A percentile compares a stretch with the other conserved stretches of the same genome.
These are phyloP conservation scores for Oreochromis grahami DNA, from an alignment of 2,797 vertebrate genomes.

Conservation along the genomic window DNA sequence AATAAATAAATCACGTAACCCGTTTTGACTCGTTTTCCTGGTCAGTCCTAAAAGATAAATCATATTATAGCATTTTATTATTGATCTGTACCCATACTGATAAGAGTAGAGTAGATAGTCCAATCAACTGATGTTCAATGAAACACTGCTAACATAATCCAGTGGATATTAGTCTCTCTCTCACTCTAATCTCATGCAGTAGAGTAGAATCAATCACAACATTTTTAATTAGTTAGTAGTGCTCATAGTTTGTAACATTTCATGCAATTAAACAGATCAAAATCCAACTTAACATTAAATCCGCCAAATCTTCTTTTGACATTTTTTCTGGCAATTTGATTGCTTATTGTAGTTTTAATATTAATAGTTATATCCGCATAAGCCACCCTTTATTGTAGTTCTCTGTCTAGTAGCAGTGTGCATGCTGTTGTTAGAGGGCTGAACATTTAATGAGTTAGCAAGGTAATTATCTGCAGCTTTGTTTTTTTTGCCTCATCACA, in stretches of 20 bases:
- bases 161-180: constrained; percentile 39
- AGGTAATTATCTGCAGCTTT: neutral
- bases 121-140: constrained; percentile 42
- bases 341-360: neutral
- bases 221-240: neutral
- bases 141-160: constrained; percentile 59
- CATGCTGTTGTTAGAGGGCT: neutral
- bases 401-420: neutral
- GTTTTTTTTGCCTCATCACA: neutral
- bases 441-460: neutral
- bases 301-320: neutral
- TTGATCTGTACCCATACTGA: neutral
- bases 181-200: constrained; percentile 52
- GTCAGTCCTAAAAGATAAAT: neutral
- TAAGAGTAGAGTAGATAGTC: constrained; percentile 24
- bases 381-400: neutral
- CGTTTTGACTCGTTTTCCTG: neutral
- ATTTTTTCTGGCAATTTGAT: neutral
- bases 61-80: neutral
- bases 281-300: neutral
- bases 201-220: constrained; percentile 8
- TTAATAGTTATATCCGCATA: neutral
- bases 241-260: neutral
- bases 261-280: neutral
- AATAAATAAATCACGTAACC: neutral